These are phyloP conservation scores for Euzophera pinguis DNA, from an alignment of 2,888 invertebrate genomes.

Conservation along the genomic window DNA sequence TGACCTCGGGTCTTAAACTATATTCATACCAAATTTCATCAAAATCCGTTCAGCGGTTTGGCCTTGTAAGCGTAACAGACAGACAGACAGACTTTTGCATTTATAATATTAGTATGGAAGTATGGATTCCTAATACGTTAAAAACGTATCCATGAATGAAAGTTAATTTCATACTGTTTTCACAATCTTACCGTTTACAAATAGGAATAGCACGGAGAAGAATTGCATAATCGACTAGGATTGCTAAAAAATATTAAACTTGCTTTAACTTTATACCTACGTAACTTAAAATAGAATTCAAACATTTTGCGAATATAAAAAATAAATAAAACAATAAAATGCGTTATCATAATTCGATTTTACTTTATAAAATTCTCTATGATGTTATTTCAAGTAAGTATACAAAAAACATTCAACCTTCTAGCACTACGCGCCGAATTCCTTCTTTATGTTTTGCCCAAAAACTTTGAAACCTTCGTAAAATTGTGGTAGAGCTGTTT, in stretches of 20 bases:
- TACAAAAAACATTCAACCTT: neutral
- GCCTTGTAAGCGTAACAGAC: too few species aligned
- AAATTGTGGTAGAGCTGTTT: constrained; percentile 48
- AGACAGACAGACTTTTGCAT: too few species aligned
- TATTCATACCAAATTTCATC: too few species aligned
- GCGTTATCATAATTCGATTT: constrained; percentile 12
- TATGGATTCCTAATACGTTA: too few species aligned
- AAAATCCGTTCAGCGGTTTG: too few species aligned
- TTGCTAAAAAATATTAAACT: neutral
- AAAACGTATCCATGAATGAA: too few species aligned
- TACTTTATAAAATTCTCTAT: neutral
- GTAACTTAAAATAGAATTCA: neutral
- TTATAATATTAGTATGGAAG: too few species aligned
- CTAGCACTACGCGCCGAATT: constrained; percentile 32
- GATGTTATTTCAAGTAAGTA: neutral
- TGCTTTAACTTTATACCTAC: too few species aligned
- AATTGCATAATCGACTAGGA: neutral
- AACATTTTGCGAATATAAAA: neutral
- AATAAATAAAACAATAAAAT: constrained; percentile 7
- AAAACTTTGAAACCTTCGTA: constrained; percentile 62
- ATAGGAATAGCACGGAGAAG: neutral
- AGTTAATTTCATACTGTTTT: neutral
- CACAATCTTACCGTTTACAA: neutral
- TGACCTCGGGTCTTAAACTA: too few species aligned
- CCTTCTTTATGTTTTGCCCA: constrained; percentile 45